Evolutionary conservation across 2,888 invertebrate genomes (phyloP).

Genomic region (Teinopalpus imperialis): DNA sequence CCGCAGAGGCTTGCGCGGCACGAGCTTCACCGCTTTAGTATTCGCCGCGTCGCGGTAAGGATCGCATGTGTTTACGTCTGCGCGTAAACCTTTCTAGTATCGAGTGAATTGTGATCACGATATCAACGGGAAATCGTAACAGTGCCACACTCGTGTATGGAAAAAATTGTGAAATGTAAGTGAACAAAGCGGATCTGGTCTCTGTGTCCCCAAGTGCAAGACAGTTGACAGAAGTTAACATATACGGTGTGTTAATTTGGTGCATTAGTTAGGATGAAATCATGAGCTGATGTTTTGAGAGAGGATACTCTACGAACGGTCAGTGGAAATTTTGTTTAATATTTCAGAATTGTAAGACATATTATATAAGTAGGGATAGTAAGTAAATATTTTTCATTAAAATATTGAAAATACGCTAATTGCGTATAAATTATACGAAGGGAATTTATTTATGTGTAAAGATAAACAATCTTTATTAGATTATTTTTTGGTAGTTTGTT

Average conservation of each 20-base stretch:
- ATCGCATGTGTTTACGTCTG: constrained; percentile 43
- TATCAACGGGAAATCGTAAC: constrained; percentile 32
- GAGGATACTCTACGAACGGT: background rate
- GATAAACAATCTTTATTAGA: too few relatives aligned
- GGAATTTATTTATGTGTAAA: too few relatives aligned
- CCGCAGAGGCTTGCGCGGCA: constrained; percentile 68
- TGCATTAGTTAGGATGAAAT: background rate
- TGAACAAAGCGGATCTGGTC: background rate
- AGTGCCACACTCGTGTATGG: constrained; percentile 36
- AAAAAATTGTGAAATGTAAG: constrained; percentile 32
- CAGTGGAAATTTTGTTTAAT: background rate
- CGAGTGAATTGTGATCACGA: constrained; percentile 62
- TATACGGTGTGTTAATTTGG: background rate
- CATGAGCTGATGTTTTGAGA: constrained; percentile 22
- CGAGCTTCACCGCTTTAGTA: constrained; percentile 57
- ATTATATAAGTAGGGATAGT: too few relatives aligned
- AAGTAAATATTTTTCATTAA: background rate
- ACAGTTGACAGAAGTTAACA: constrained; percentile 1
- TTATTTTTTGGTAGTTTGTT: too few relatives aligned
- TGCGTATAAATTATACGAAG: too few relatives aligned
- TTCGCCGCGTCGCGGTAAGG: constrained; percentile 52
- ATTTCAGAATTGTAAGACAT: background rate
- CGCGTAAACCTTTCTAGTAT: constrained; percentile 23
- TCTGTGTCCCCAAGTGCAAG: constrained; percentile 1
- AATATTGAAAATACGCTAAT: too few relatives aligned